A percentile compares a stretch with the other conserved stretches of the same genome.
These are phyloP conservation scores for Polypterus bichir DNA, from an alignment of 2,113 vertebrate species.

Conservation along the genomic window DNA sequence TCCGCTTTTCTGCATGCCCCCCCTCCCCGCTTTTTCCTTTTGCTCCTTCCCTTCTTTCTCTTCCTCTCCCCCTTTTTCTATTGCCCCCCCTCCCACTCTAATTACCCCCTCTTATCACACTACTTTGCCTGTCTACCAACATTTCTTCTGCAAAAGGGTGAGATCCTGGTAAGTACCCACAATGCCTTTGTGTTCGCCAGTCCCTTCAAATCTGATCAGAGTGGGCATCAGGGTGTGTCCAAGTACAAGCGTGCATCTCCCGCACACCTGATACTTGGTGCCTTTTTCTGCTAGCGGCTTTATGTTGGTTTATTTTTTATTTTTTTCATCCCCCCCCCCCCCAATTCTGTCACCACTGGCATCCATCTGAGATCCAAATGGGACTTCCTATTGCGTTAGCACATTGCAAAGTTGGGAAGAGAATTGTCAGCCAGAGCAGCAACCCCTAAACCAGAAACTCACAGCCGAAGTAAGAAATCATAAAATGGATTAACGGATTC, in stretches of 20 bases:
- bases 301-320: too few species aligned
- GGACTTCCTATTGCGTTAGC: too few species aligned
- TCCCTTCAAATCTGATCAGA: conserved; percentile 21
- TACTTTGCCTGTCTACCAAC: conserved; percentile 29
- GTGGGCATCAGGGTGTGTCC: conserved; percentile 43
- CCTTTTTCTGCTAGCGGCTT: too few species aligned
- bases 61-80: neutral
- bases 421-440: too few species aligned
- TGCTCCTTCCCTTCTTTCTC: conserved; percentile 20
- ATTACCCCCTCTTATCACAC: conserved; percentile 42
- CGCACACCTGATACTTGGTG: too few species aligned
- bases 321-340: too few species aligned
- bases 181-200: conserved; percentile 22
- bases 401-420: too few species aligned
- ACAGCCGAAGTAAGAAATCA: too few species aligned
- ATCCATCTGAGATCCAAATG: too few species aligned
- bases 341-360: too few species aligned
- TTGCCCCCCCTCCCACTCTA: conserved; percentile 5
- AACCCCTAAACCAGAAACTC: too few species aligned
- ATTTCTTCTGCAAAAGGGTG: conserved; percentile 59
- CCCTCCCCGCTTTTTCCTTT: conserved; percentile 33
- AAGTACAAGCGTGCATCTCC: conserved; percentile 9
- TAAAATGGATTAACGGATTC: too few species aligned
- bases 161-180: conserved; percentile 92
- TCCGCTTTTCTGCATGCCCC: conserved; percentile 33